Percentiles rank a stretch among this genome's conserved stretches.
phyloP scores from a whole-genome alignment of 2,113 vertebrate genomes.

The Crotalus tigris region DNA sequence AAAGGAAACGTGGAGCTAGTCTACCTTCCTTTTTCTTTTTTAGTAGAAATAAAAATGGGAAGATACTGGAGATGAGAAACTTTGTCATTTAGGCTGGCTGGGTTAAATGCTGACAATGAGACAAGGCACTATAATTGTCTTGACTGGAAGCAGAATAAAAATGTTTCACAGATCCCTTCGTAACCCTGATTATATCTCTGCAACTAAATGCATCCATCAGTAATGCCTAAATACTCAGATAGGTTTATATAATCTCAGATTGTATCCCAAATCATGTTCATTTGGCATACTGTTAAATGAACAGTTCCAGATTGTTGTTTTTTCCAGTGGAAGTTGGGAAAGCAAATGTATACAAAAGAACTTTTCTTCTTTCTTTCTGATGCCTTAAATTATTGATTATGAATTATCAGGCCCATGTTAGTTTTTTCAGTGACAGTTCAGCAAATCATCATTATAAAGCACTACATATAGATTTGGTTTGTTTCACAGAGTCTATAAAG shows the following conservation, averaged over 20 bases:
- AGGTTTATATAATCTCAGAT: neutral
- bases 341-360: neutral
- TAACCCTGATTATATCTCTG: neutral
- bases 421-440: conserved; percentile 7
- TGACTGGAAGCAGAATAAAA: neutral
- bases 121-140: neutral
- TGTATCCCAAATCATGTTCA: neutral
- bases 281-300: neutral
- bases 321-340: neutral
- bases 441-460: conserved; percentile 21
- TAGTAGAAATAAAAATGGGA: neutral
- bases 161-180: neutral
- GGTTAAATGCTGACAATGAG: neutral
- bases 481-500: conserved; percentile 58
- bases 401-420: neutral
- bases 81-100: neutral
- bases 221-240: neutral
- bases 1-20: neutral
- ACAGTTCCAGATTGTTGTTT: neutral
- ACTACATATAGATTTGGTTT: conserved; percentile 36
- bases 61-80: neutral
- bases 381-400: neutral
- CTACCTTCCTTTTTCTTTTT: neutral
- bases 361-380: neutral
- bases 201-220: neutral